Evolutionary conservation across 2,888 invertebrate species (phyloP).

Genomic region (Sisyra nigra): DNA sequence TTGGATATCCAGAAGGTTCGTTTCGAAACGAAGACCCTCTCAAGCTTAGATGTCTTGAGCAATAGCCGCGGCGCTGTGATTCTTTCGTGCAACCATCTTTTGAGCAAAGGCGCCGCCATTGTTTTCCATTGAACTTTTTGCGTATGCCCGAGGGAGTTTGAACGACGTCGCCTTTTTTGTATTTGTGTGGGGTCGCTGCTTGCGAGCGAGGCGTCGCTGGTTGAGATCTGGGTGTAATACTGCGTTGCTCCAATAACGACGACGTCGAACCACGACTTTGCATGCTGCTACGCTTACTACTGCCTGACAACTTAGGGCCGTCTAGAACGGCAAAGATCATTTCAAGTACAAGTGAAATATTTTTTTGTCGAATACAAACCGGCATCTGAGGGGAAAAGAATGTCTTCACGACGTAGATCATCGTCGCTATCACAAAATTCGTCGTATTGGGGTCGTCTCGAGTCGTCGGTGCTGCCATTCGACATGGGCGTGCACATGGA

Average conservation of each 20-base stretch:
- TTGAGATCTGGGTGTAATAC: conserved; percentile 78
- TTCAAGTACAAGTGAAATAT: no score
- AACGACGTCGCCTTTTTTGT: conserved; percentile 94
- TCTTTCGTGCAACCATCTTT: conserved; percentile 91
- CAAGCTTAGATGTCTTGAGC: conserved; percentile 88
- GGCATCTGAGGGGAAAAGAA: conserved; percentile 63
- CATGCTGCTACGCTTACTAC: conserved; percentile 80
- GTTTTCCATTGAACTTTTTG: conserved; percentile 99
- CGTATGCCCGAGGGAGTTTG: conserved; percentile 88
- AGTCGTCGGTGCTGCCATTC: conserved; percentile 44
- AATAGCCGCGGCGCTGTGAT: conserved; percentile 92
- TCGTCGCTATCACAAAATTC: conserved; percentile 80
- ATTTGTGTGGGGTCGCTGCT: conserved; percentile 87
- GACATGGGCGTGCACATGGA: conserved; percentile 37
- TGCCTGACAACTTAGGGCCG: conserved; percentile 55
- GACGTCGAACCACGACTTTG: conserved; percentile 86
- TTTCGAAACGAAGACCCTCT: conserved; percentile 46
- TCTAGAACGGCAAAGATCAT: no score
- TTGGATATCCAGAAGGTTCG: conserved; percentile 26
- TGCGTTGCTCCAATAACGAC: conserved; percentile 62
- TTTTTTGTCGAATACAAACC: no score
- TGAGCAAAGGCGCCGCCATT: conserved; percentile 95
- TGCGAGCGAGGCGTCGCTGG: conserved; percentile 88
- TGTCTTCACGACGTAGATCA: conserved; percentile 72
- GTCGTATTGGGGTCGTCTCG: conserved; percentile 47